Evolutionary conservation across 1,140 invertebrate genomes (phyloP), one percentile per base, ranked within the genome.

Genomic region (Anoplolepis gracilipes): DNA sequence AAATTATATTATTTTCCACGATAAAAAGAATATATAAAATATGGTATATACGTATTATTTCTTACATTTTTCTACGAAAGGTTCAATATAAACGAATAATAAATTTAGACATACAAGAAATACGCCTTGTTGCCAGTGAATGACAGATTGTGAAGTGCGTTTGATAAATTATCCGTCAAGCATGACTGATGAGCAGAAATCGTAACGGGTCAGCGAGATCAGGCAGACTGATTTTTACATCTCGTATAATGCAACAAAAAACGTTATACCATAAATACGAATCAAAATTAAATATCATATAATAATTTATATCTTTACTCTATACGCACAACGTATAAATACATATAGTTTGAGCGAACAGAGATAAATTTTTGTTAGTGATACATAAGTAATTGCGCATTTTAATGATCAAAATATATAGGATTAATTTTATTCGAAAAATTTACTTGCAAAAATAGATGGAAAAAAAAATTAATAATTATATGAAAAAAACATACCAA

Each of bases 121-220:
- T 82, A 82, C n/a, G 36, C 22, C 53, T 82, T 53, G 25, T 72
- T 59, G 53, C 53, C 33, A 67, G 42, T 79, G 62, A 65, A 69
- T 69, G 78, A 72, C 53, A 82, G 78, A 82, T 73, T 72, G 39
- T 87, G 46, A 82, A 73, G 61, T 77, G 76, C 78, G 28, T 75
- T 65, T 65, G 77, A 42, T 77, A 85, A 70, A 82, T 84, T 65
- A 72, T 64, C 59, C 42, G 46, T 46, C 62, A 49, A 39, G 30
- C 19, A 62, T 77, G 84, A 85, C 59, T 42, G 67, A 76, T 61
- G 75, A 55, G 61, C 22, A 33, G 11, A 67, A n/a, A 59, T 79
- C 33, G 70, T 79, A 59, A 85, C 39, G 42, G 88, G 67, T 73
- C 78, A 85, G 79, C 28, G 30, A 85, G 88, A 86, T 49, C 33